Base-by-base conservation (phyloP, 2,888 invertebrate species). In the Drosophila aldrichi region DNA sequence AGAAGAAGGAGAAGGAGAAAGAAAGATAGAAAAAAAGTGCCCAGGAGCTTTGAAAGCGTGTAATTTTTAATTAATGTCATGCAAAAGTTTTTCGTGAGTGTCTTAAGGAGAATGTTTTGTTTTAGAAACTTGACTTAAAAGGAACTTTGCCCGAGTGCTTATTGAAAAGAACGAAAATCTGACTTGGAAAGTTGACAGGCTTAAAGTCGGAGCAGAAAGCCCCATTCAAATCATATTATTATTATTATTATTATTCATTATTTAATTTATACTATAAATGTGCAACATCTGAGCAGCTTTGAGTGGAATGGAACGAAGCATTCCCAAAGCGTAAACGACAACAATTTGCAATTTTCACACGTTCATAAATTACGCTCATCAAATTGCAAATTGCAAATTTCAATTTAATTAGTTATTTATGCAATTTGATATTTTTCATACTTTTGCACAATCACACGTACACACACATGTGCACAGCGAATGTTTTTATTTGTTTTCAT, bases 331-430 rank as follows among this genome's bases (percentile, higher is more conserved):
- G 59, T 14, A 29, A 54, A 54, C 51, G 52, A 38, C 52, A 59
- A 64, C 77, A 75, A 75, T 82, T 88, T 82, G 71, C 63, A 72
- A 56, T 74, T 71, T 80, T 75, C 78, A 75, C 87, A 86, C 87
- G 81, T 88, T 78, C 79, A 75, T 72, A 88, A 88, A 88, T 82
- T 72, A 86, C 78, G 78, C 77, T 80, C 89, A 84, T 84, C 83
- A 87, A 87, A 87, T 64, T 75, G 76, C 60, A 76, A 87, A 87
- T 66, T 79, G 76, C 58, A 76, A 74, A 83, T 87, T 89, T 73
- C 71, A 73, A 83, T 89, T 81, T 73, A 84, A 89, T 89, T 89
- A 74, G 89, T 79, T 81, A 84, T 83, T 89, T 83, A 88, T 86
- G 87, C 81, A 80, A 83, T 88, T 88, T 76, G 43, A 70, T 67